These are phyloP conservation scores for Conomelus anceps DNA, from an alignment of 2,888 invertebrate genomes.

Conservation along the genomic window DNA sequence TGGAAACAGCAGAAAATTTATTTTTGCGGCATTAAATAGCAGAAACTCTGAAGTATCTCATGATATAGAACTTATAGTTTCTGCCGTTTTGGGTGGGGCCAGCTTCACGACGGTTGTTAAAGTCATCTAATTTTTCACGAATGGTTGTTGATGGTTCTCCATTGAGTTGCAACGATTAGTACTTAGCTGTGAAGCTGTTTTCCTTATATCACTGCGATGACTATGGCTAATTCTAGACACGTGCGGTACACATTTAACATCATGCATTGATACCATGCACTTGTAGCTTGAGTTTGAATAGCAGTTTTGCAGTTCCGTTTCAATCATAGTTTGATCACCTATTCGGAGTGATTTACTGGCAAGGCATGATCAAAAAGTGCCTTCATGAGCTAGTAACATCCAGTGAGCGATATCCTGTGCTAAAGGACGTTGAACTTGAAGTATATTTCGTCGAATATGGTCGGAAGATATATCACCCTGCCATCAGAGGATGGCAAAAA, in stretches of 20 bases:
- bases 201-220: background rate
- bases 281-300: background rate
- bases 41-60: too few relatives aligned
- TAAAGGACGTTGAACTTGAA: background rate
- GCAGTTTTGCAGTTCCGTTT: background rate
- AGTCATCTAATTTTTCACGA: background rate
- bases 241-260: background rate
- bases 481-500: background rate
- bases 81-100: too few relatives aligned
- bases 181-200: background rate
- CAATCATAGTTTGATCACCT: background rate
- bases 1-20: too few relatives aligned
- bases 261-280: background rate
- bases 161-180: background rate
- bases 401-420: background rate
- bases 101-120: too few relatives aligned
- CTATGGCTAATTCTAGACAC: background rate
- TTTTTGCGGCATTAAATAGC: too few relatives aligned
- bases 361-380: background rate
- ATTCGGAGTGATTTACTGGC: background rate
- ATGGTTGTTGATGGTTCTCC: background rate
- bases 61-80: too few relatives aligned
- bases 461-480: background rate
- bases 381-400: background rate
- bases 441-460: background rate